Conservation (phyloP, 1,140 invertebrate species). For the Bombus superbus region DNA sequence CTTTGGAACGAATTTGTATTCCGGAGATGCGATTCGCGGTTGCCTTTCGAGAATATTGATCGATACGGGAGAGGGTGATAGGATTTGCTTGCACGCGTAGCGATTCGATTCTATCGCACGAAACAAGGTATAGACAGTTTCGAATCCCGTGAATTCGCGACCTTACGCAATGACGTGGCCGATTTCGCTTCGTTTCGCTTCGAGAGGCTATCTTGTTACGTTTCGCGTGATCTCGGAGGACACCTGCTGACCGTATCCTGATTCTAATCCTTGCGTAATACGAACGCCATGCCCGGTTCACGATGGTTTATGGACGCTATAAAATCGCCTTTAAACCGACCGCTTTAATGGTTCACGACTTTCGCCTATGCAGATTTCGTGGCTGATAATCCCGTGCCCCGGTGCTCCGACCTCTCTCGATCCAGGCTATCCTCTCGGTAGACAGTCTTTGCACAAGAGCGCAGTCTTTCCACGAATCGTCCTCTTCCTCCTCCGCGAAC, state of each 20-base stretch:
- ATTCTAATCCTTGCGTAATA: slow-evolving; percentile 65
- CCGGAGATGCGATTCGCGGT: neutral
- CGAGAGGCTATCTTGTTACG: neutral
- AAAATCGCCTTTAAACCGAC: slow-evolving; percentile 72
- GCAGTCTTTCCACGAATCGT: slow-evolving; percentile 31
- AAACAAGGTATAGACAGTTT: too few relatives aligned
- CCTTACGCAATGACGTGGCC: neutral
- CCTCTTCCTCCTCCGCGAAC: slow-evolving; percentile 33
- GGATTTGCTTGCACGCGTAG: too few relatives aligned
- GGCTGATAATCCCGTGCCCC: slow-evolving; percentile 75
- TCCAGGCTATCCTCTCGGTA: slow-evolving; percentile 56
- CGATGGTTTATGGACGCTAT: slow-evolving; percentile 70
- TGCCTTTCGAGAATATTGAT: neutral
- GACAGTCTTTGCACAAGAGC: slow-evolving; percentile 4
- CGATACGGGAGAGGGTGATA: neutral
- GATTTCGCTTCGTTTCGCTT: neutral
- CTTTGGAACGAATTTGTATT: neutral
- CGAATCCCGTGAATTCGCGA: neutral
- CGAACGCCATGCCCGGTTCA: slow-evolving; percentile 12
- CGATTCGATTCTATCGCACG: too few relatives aligned
- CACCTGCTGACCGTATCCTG: slow-evolving; percentile 54
- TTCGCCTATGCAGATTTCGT: slow-evolving; percentile 79
- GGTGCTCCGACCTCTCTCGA: slow-evolving; percentile 67
- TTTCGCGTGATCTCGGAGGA: slow-evolving; percentile 17
- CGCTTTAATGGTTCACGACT: slow-evolving; percentile 79